These are phyloP conservation scores for Salpingus planirostris DNA, from an alignment of 2,888 invertebrate genomes.

Conservation along the genomic window DNA sequence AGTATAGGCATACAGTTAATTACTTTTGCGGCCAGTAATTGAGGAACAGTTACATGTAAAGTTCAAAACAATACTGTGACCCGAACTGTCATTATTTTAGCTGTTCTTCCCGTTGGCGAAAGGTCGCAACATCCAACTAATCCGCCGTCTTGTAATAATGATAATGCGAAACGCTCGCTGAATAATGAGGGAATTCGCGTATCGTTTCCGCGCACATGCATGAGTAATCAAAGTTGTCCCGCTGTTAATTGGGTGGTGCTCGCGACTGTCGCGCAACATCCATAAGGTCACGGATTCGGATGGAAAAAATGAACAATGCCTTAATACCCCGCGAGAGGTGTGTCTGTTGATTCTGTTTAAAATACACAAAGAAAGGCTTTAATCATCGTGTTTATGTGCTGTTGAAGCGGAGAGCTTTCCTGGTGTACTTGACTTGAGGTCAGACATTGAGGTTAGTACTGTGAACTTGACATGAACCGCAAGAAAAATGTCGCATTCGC, in stretches of 20 bases:
- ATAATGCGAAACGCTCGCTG: too few relatives aligned
- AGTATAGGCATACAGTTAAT: conserved; percentile 9
- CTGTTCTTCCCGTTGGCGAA: conserved; percentile 7
- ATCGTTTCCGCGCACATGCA: too few relatives aligned
- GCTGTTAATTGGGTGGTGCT: too few relatives aligned
- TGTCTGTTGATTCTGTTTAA: conserved; percentile 1
- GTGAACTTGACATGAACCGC: conserved; percentile 2
- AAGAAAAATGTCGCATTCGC: not conserved
- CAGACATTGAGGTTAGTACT: not conserved
- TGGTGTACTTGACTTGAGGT: conserved; percentile 2
- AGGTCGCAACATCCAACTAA: too few relatives aligned
- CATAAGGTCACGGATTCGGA: not conserved
- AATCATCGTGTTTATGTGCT: conserved; percentile 1
- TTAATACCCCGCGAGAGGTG: conserved; percentile 1
- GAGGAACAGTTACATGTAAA: conserved; percentile 13
- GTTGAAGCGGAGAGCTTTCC: not conserved
- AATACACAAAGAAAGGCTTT: conserved; percentile 1
- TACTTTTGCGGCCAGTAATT: conserved; percentile 12
- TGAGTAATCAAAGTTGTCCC: too few relatives aligned
- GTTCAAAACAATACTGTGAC: conserved; percentile 14
- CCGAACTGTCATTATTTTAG: conserved; percentile 9
- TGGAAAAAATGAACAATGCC: not conserved
- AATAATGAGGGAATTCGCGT: too few relatives aligned
- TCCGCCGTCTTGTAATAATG: too few relatives aligned
- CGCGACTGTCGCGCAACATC: too few relatives aligned